Percentiles rank a stretch among this genome's conserved stretches.
Conservation (phyloP, 1,140 invertebrate species). For the Procambarus clarkii region DNA sequence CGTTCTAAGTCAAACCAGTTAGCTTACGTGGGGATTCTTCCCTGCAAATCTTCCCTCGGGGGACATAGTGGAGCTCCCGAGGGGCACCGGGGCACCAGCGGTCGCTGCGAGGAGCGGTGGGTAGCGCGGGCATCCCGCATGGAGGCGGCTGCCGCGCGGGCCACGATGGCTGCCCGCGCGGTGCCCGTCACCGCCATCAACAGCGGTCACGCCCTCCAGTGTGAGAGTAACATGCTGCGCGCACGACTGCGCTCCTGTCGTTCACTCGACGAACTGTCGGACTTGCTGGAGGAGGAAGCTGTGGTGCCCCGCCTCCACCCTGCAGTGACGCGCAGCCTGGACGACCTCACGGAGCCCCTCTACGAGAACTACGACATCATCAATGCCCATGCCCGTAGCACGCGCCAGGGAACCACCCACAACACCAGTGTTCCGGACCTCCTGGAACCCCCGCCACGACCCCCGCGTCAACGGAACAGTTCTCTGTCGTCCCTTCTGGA, state of each 20-base stretch:
- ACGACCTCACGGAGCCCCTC: conserved; percentile 69
- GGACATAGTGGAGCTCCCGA: not conserved
- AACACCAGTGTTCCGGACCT: conserved; percentile 51
- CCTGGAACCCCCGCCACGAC: conserved; percentile 45
- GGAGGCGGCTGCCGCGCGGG: conserved; percentile 40
- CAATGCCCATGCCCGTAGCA: conserved; percentile 35
- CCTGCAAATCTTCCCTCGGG: conserved; percentile 7
- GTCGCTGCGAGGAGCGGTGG: conserved; percentile 17
- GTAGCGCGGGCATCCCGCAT: conserved; percentile 25
- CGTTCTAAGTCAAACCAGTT: conserved; percentile 39
- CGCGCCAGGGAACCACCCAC: not conserved
- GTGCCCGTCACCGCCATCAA: conserved; percentile 37
- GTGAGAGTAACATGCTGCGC: conserved; percentile 6
- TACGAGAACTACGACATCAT: conserved; percentile 67
- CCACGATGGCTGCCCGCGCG: conserved; percentile 46
- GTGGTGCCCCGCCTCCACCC: conserved; percentile 14
- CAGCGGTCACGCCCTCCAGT: not conserved
- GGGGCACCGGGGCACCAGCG: not conserved
- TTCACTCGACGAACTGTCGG: conserved; percentile 70
- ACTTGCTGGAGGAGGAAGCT: conserved; percentile 64
- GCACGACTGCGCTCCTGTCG: conserved; percentile 66
- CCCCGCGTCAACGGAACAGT: conserved; percentile 47
- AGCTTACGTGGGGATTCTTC: conserved; percentile 49
- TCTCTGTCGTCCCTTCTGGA: conserved; percentile 59
- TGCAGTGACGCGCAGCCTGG: conserved; percentile 51